Evolutionary conservation across 1,140 invertebrate genomes (phyloP), one percentile per base, ranked within the genome.

Genomic region (Matsumurasca onukii): DNA sequence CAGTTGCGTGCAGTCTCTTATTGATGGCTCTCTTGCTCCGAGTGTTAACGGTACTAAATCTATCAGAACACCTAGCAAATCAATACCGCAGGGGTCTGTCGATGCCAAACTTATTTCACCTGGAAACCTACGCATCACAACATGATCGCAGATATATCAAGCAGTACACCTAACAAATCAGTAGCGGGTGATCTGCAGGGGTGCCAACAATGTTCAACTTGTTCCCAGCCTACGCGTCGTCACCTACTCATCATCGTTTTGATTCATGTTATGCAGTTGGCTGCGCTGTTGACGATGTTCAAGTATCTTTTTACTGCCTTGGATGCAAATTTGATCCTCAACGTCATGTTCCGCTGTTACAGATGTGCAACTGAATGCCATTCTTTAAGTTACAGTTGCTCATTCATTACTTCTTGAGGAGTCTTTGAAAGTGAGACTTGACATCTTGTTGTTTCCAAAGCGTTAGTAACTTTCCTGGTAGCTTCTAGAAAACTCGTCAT

Each of bases 71-170:
- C 55, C 55, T 59, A 59, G 55, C 55, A 59, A 59, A 59, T 59
- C 55, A 59, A 59, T 59, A 59, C 55, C 55, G 24, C 55, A 59
- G 55, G 55, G 55, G 55, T 59, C 55, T 59, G 24, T 24, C 3
- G 55, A 27, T 59, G 55, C 55, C 55, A 59, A 59, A 59, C 55
- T 59, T 59, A 59, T 59, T 59, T 59, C 55, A 59, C 55, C 55
- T 27, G 15, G 55, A 59, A 39, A 24, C 55, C 55, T 59, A 59
- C 55, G 55, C 55, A 27, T 12, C 34, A 29, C 55, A 29, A 52
- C 49, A 15, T 52, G 3, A 15, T 22, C 49, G 55, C 3, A 15
- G 34, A 29, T 59, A 59, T 27, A 59, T 59, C 55, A 59, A 59
- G 22, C 9, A 27, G 55, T 22, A 59, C 55, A 27, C 55, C 25